Evolutionary conservation across 2,113 vertebrate species (phyloP).

Genomic region (Lipotes vexillifer): DNA sequence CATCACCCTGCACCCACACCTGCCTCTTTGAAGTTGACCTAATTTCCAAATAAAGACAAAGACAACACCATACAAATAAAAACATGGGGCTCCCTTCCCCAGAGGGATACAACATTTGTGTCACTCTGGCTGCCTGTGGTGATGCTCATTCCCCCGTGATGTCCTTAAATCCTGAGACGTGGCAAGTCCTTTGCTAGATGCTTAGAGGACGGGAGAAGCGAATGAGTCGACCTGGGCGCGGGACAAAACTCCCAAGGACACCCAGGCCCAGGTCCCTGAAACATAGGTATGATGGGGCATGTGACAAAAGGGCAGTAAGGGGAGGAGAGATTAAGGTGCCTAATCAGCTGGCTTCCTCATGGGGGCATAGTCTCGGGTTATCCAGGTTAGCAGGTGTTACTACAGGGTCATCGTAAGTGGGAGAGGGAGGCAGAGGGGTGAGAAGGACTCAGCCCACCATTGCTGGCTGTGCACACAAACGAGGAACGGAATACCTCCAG

Average conservation of each 20-base stretch:
- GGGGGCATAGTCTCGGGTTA: fast-evolving
- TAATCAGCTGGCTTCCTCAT: neutral
- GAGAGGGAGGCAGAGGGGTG: fast-evolving
- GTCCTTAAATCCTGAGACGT: neutral
- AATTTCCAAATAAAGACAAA: too few species aligned
- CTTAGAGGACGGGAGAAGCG: too few species aligned
- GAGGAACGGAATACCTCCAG: too few species aligned
- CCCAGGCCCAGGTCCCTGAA: neutral
- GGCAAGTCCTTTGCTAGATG: too few species aligned
- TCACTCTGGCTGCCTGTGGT: too few species aligned
- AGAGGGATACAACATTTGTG: too few species aligned
- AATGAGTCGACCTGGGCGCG: fast-evolving
- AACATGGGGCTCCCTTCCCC: fast-evolving
- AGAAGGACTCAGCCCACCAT: too few species aligned
- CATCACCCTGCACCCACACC: fast-evolving
- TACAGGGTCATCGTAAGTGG: fast-evolving
- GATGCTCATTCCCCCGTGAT: fast-evolving
- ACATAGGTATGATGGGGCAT: fast-evolving
- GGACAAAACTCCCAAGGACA: neutral
- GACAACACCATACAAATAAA: fast-evolving
- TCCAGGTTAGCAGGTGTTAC: fast-evolving
- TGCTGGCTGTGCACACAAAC: neutral
- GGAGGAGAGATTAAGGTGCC: neutral
- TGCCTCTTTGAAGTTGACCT: neutral
- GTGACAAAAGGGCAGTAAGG: too few species aligned